phyloP scores from a whole-genome alignment of 2,113 vertebrate genomes.

The Falcunculus frontatus region DNA sequence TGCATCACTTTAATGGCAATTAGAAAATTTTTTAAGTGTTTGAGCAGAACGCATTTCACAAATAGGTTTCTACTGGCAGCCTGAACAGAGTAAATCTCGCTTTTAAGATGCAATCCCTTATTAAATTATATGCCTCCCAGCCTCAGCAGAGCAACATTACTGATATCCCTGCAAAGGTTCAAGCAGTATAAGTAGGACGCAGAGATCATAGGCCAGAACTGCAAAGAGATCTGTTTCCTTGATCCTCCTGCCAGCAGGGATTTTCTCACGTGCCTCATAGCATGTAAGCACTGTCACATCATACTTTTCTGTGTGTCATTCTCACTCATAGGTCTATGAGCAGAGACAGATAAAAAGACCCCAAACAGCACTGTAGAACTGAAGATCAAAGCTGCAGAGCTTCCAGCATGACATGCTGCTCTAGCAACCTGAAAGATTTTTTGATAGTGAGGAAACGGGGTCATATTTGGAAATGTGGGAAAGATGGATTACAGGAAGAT shows the following conservation, averaged over 20 bases:
- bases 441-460: not conserved
- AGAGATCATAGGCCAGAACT: not conserved
- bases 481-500: not conserved
- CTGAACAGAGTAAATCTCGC: not conserved
- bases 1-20: not conserved
- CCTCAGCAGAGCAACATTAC: not conserved
- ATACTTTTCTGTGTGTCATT: not conserved
- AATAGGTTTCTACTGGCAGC: not conserved
- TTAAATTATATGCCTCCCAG: not conserved
- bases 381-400: not conserved
- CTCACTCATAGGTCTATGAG: not conserved
- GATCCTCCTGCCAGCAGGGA: not conserved
- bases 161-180: not conserved
- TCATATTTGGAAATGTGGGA: not conserved
- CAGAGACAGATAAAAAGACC: not conserved
- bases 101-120: not conserved
- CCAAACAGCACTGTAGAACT: not conserved
- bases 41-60: not conserved
- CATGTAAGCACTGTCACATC: not conserved
- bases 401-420: not conserved
- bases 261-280: not conserved
- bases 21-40: not conserved
- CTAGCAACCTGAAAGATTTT: not conserved
- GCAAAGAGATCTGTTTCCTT: not conserved
- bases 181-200: accelerated